Percentiles rank a stretch among this genome's conserved stretches.
These are phyloP conservation scores for Dipodomys merriami DNA, from an alignment of 2,113 vertebrate genomes.

Conservation along the genomic window DNA sequence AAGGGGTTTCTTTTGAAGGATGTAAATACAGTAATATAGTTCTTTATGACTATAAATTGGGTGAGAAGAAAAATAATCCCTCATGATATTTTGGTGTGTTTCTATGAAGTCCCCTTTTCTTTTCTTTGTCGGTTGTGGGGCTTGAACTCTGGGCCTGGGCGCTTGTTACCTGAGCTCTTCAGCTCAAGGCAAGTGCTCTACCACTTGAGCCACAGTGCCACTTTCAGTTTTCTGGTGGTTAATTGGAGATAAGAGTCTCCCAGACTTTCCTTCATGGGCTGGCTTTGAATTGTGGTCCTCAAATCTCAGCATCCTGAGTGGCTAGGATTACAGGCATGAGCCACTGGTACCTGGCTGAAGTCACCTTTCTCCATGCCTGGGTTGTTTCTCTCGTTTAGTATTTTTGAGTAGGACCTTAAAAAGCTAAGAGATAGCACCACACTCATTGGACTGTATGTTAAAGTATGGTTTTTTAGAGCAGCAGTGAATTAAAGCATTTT, in stretches of 20 bases:
- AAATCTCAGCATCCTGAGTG: too few relatives aligned
- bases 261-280: too few relatives aligned
- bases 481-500: conserved; percentile 18
- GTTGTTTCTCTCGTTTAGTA: conserved; percentile 20
- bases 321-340: too few relatives aligned
- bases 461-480: conserved; percentile 37
- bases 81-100: background rate
- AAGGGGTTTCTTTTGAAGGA: conserved; percentile 34
- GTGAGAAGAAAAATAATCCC: background rate
- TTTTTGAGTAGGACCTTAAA: conserved; percentile 19
- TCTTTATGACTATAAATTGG: background rate
- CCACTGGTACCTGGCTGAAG: background rate
- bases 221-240: too few relatives aligned
- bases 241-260: too few relatives aligned
- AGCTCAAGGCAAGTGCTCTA: too few relatives aligned
- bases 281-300: too few relatives aligned
- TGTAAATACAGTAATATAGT: background rate
- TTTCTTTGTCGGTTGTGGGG: too few relatives aligned
- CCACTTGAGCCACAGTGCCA: too few relatives aligned
- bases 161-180: too few relatives aligned
- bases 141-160: too few relatives aligned
- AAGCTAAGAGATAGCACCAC: background rate
- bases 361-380: background rate
- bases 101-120: conserved; percentile 20
- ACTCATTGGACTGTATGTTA: background rate